Conservation (phyloP, 2,797 vertebrate species). For the Agapornis canus region DNA sequence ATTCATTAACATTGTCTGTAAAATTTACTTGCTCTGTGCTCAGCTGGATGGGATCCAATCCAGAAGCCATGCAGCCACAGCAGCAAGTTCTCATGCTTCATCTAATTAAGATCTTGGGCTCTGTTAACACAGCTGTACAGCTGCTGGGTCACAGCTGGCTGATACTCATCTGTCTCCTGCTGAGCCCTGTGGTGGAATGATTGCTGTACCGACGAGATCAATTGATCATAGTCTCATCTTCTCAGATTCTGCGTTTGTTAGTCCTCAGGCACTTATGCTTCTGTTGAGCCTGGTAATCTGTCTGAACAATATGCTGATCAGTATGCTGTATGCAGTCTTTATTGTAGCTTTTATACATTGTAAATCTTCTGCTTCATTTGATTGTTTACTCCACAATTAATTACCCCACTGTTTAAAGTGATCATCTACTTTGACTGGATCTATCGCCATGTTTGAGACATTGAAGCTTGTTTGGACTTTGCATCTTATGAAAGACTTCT, state of each 20-base stretch:
- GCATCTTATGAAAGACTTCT: background rate
- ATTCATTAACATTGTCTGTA: background rate
- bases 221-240: background rate
- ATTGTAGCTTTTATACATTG: background rate
- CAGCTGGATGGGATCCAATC: background rate
- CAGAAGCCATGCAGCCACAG: background rate
- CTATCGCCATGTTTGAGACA: background rate
- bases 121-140: background rate
- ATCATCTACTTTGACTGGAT: background rate
- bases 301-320: background rate
- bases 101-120: background rate
- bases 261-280: background rate
- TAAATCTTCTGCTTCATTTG: background rate
- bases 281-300: background rate
- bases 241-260: background rate
- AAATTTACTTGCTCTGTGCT: background rate
- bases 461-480: background rate
- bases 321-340: background rate
- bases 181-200: background rate
- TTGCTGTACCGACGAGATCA: background rate
- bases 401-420: background rate
- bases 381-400: background rate
- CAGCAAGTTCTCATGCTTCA: background rate
- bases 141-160: background rate
- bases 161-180: background rate